Conservation (phyloP, 2,113 vertebrate genomes). For the Marmota monax region DNA sequence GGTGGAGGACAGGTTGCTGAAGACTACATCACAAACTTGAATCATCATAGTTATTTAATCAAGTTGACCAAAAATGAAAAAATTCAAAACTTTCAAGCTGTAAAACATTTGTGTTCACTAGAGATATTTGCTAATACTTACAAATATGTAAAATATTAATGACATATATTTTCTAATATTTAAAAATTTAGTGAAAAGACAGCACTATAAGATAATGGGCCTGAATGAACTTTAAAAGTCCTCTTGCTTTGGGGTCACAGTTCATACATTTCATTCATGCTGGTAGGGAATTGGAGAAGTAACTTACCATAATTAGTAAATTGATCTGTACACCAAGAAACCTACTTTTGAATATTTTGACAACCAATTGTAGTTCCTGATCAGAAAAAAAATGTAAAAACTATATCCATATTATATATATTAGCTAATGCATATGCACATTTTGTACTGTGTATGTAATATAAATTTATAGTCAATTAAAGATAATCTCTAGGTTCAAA, state of each 20-base stretch:
- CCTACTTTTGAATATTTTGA: not conserved
- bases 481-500: not conserved
- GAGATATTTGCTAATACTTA: not conserved
- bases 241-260: not conserved
- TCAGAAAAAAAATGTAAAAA: not conserved
- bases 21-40: not conserved
- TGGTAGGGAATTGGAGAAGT: not conserved
- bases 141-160: not conserved
- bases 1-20: not conserved
- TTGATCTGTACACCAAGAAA: not conserved
- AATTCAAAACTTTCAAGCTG: not conserved
- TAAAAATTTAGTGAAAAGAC: not conserved
- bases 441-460: not conserved
- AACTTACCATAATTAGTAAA: not conserved
- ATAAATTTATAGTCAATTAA: not conserved
- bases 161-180: not conserved
- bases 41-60: not conserved
- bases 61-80: not conserved
- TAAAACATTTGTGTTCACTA: not conserved
- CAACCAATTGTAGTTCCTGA: not conserved
- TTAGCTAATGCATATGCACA: not conserved
- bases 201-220: not conserved
- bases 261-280: not conserved
- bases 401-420: not conserved
- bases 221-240: not conserved